phyloP scores from a whole-genome alignment of 2,888 invertebrate genomes.

The Patella caerulea region DNA sequence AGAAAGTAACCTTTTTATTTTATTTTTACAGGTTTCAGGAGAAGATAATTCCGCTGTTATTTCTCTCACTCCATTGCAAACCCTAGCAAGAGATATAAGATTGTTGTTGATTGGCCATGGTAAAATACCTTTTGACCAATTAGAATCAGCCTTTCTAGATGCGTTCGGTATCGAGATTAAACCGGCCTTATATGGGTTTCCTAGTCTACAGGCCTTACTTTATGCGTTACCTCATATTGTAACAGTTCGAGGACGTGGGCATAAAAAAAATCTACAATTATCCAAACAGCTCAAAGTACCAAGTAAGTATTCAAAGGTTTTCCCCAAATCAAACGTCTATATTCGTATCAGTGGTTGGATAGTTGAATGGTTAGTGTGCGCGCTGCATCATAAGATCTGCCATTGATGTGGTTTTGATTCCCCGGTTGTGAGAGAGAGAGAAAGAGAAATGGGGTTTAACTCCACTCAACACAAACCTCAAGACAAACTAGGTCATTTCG shows the following conservation, averaged over 20 bases:
- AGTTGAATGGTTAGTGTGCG: too few species aligned
- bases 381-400: too few species aligned
- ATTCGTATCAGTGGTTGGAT: too few species aligned
- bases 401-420: too few species aligned
- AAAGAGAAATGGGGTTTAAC: too few species aligned
- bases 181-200: slow-evolving; percentile 75
- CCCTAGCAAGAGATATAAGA: slow-evolving; percentile 75
- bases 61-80: slow-evolving; percentile 70
- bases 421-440: too few species aligned
- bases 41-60: slow-evolving; percentile 61
- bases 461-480: too few species aligned
- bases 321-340: too few species aligned
- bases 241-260: slow-evolving; percentile 71
- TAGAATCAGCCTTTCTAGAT: slow-evolving; percentile 58
- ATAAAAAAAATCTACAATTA: slow-evolving; percentile 46
- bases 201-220: slow-evolving; percentile 74
- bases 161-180: slow-evolving; percentile 73
- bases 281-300: slow-evolving; percentile 42
- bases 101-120: slow-evolving; percentile 74
- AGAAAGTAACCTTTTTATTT: too few species aligned
- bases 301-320: slow-evolving; percentile 34
- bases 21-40: slow-evolving; percentile 48
- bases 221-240: slow-evolving; percentile 76
- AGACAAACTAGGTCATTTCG: too few species aligned
- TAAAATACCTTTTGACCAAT: slow-evolving; percentile 68